These are phyloP conservation scores for Bactericera cockerelli DNA, from an alignment of 1,140 invertebrate species.

Conservation along the genomic window DNA sequence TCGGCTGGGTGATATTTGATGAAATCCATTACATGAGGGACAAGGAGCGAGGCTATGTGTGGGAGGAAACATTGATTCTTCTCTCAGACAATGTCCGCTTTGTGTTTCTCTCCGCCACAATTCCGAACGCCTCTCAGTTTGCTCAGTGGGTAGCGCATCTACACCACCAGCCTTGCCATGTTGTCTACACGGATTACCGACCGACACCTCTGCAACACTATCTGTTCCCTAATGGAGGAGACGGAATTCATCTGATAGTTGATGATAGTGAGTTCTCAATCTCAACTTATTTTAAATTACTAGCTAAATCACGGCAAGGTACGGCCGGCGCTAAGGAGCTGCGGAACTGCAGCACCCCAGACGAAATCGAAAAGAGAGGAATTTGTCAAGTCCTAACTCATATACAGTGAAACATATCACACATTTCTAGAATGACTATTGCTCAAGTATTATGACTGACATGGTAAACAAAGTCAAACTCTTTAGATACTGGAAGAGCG, in stretches of 20 bases:
- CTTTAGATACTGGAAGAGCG: no score
- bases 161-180: conserved; percentile 94
- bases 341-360: no score
- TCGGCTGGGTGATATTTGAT: conserved; percentile 99
- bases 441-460: no score
- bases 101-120: conserved; percentile 97
- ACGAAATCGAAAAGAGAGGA: no score
- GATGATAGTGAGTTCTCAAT: conserved; percentile 47
- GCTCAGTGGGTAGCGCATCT: conserved; percentile 96
- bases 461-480: no score
- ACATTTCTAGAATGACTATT: no score
- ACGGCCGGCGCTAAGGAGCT: no score
- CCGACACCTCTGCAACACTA: conserved; percentile 97
- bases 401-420: no score
- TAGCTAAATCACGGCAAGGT: no score
- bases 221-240: conserved; percentile 86
- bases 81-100: conserved; percentile 96
- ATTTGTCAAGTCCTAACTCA: no score
- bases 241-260: conserved; percentile 91
- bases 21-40: conserved; percentile 99
- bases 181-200: conserved; percentile 96
- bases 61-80: conserved; percentile 98
- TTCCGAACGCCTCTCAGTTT: conserved; percentile 96
- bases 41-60: conserved; percentile 96
- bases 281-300: no score